Evolutionary conservation across 2,113 vertebrate genomes (phyloP), one percentile per base, ranked within the genome.

Genomic region (Lampris megalopsis): DNA sequence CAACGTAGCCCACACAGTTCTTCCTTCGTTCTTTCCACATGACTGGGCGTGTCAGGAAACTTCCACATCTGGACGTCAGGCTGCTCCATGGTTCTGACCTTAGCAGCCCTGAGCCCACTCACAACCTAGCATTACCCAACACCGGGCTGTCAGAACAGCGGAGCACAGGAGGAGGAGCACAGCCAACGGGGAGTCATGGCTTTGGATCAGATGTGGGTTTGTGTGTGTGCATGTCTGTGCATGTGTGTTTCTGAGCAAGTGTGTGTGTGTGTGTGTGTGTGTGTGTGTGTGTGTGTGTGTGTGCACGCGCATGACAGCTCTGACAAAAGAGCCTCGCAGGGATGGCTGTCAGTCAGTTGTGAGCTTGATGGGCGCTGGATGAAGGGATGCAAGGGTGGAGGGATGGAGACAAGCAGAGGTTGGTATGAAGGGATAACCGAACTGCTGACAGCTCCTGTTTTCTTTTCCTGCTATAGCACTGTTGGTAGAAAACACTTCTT

Each of bases 341-440:
- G 86, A 79, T 7, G 74, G 65, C 87, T 88, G 90, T 92, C 91
- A 92, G 86, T 92, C 87, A 89, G 82, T 2, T 4, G 4, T 53
- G 74, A 77, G 86, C 73, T 86, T 82, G 87, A 84, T 62, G 75
- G 72, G 61, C 71, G 85, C 50, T 69, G 70, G 74, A 76, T 67
- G 47, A 65, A 65, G 77, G 82, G 74, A 86, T 89, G 80, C 81
- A 89, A 77, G 78, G 75, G 75, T 81, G 64, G 47, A 61, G 71
- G 50, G 66, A 83, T 68, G 71, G 77, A 79, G 75, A 77, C 36
- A 47, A 81, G 75, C 2, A 47, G 42, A 24, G 59, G 66, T 73
- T 59, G 81, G 88, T 80, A 85, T 82, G 82, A 86, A 86, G 75
- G 83, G 81, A 88, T 88, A 88, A 79, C 79, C 57, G 54, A 73